Evolutionary conservation across 2,888 invertebrate genomes (phyloP), one percentile per base, ranked within the genome.

Genomic region (Linnaemya vulpina): DNA sequence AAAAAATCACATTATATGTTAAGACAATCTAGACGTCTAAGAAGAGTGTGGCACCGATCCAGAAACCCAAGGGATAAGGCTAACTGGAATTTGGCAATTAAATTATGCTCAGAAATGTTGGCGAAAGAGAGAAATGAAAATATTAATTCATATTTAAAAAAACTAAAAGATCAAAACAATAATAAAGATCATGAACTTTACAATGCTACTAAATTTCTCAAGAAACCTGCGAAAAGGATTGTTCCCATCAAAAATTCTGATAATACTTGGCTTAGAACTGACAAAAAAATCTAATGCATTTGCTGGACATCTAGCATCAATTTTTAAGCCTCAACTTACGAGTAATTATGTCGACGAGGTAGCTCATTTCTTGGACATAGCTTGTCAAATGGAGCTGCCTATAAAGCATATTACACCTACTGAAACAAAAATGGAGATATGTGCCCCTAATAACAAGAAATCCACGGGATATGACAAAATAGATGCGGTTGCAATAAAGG

Each of bases 191-290:
- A 76, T 67, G 30, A 76, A 2, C 46, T 65, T 15, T 74, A 17
- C 1, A 63, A 53, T 38, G 63, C 74, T 9, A 60, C 60, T 9
- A 73, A 60, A 49, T 60, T 58, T 17, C 49, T 75, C 1, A 53
- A 75, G 13, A 38, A 63, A 0, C 70, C 83, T n/a, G 40, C 75
- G 25, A 63, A 79, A 71, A 55, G 60, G 63, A 68, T 58, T 13
- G 20, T 75, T 38, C 75, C 53, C 8, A 71, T 70, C 30, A 30
- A 68, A 75, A 73, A 60, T 17, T 0, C 17, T 17, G 38, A 60
- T 17, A 38, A 17, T 38, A 10, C 35, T n/a, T 60, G 35, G 60
- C 38, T 35, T 17, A 38, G 60, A 60, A 17, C 17, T 38, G 60
- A 60, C 38, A 60, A 38, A 35, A 38, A 60, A 60, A 10, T 35